These are phyloP conservation scores for Tinea trinotella DNA, from an alignment of 2,888 invertebrate genomes.

Conservation along the genomic window DNA sequence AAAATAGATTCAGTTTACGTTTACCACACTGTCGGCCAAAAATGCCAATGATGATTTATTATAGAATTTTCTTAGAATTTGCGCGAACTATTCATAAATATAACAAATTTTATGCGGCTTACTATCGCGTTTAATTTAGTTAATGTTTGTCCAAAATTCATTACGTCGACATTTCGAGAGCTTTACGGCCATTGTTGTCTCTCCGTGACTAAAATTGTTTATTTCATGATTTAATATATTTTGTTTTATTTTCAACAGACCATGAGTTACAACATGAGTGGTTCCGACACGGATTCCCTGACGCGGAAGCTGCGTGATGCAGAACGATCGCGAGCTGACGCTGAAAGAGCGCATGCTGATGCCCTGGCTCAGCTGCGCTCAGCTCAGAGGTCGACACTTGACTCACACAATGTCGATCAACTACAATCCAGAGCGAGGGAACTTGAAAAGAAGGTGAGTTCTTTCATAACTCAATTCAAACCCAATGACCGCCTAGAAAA, in stretches of 20 bases:
- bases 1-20: no score
- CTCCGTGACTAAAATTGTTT: no score
- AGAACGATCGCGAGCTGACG: slow-evolving; percentile 81
- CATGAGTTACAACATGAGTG: slow-evolving; percentile 48
- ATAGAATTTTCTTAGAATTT: no score
- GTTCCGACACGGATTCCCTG: slow-evolving; percentile 62
- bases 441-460: slow-evolving; percentile 87
- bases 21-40: no score
- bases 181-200: no score
- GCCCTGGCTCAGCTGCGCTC: slow-evolving; percentile 79
- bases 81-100: no score
- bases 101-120: no score
- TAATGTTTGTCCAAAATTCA: no score
- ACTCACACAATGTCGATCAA: slow-evolving; percentile 76
- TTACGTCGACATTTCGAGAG: no score
- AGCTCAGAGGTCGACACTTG: slow-evolving; percentile 57
- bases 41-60: no score
- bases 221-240: background rate
- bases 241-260: slow-evolving; percentile 31
- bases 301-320: slow-evolving; percentile 85
- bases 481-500: no score
- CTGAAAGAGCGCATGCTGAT: slow-evolving; percentile 84
- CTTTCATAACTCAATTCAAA: background rate
- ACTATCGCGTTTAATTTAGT: no score
- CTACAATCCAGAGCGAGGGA: slow-evolving; percentile 89